Evolutionary conservation across 2,113 vertebrate genomes (phyloP).

Genomic region (Megaptera novaeangliae): DNA sequence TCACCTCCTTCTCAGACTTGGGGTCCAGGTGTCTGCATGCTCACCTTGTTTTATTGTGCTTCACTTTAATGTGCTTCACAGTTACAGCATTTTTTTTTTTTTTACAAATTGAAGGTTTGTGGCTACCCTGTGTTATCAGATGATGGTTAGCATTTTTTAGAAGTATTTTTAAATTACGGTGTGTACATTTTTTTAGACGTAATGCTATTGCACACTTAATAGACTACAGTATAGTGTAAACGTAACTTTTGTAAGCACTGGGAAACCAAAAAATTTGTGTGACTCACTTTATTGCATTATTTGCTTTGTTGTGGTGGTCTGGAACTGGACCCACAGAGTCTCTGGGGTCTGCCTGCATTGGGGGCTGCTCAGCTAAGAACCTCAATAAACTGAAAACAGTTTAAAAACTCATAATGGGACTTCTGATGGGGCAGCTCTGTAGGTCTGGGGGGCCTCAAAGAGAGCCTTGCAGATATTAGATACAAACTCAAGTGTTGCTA

Average conservation of each 20-base stretch:
- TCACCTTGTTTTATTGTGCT: not conserved
- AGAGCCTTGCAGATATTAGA: not conserved
- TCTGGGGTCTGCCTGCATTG: not conserved
- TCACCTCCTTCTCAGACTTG: slow-evolving; percentile 10
- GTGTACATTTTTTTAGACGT: not conserved
- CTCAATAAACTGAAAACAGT: slow-evolving; percentile 53
- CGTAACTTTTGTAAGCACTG: not conserved
- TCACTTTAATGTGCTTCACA: not conserved
- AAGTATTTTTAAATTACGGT: not conserved
- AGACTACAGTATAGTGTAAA: not conserved
- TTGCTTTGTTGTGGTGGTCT: not conserved
- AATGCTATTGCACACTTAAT: not conserved
- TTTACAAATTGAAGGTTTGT: not conserved
- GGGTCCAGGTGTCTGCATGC: not conserved
- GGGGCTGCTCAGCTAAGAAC: slow-evolving; percentile 37
- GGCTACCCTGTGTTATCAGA: not conserved
- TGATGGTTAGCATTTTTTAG: not conserved
- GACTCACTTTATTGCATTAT: not conserved
- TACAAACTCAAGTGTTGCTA: not conserved
- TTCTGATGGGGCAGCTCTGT: not conserved
- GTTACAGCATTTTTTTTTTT: not conserved
- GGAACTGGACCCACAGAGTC: not conserved
- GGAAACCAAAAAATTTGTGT: not conserved
- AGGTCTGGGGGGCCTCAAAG: not conserved
- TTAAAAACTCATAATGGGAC: not conserved